A percentile compares a stretch with the other conserved stretches of the same genome.
Conservation (phyloP, 1,140 invertebrate genomes). For the Bombus vancouverensis region DNA sequence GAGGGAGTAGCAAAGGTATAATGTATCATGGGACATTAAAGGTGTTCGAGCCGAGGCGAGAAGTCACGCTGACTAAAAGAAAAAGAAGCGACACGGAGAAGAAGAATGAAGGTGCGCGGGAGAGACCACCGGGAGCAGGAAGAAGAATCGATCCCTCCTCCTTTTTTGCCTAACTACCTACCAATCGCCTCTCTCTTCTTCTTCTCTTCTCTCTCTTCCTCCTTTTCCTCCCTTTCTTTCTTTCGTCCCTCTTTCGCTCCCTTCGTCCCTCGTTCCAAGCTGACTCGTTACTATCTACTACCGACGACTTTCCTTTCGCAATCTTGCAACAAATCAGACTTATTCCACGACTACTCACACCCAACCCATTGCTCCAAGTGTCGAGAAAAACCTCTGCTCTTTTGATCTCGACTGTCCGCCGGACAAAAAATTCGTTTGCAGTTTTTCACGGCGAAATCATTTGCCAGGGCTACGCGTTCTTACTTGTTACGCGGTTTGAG, state of each 20-base stretch:
- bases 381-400: background rate
- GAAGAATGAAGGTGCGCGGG: background rate
- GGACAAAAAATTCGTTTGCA: conserved; percentile 20
- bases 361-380: no score
- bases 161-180: background rate
- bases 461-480: background rate
- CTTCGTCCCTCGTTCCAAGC: no score
- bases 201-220: background rate
- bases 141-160: conserved; percentile 1
- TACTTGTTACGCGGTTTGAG: background rate
- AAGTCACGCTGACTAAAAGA: background rate
- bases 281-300: background rate
- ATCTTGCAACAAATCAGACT: conserved; percentile 42
- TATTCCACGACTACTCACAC: conserved; percentile 5
- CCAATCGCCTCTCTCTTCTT: background rate
- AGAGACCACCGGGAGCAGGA: background rate
- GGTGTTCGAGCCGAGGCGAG: background rate
- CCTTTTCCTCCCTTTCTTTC: no score
- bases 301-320: background rate
- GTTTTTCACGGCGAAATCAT: conserved; percentile 8
- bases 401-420: background rate
- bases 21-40: conserved; percentile 23
- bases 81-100: background rate
- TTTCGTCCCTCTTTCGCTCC: no score
- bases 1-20: background rate